Evolutionary conservation across 2,797 vertebrate species (phyloP).

Genomic region (Thripadectes ignobilis): DNA sequence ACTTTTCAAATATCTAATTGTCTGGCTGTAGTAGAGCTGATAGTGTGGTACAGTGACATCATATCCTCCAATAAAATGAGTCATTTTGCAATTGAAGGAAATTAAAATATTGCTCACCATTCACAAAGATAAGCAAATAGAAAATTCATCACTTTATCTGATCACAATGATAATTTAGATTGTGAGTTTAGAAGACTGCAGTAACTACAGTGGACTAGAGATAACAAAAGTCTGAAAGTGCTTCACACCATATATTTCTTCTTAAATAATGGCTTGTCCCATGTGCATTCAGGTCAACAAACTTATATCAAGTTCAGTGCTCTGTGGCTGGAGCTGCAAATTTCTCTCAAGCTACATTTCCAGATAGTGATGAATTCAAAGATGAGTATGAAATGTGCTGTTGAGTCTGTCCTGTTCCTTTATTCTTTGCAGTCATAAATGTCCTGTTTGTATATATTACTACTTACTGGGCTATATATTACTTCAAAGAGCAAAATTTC

Average conservation of each 20-base stretch:
- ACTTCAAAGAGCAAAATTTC: neutral
- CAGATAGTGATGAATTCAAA: neutral
- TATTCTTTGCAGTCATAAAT: neutral
- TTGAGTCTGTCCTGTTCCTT: neutral
- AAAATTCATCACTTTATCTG: neutral
- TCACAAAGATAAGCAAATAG: neutral
- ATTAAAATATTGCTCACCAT: neutral
- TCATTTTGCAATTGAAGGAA: neutral
- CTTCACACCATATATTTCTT: neutral
- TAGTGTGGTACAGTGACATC: neutral
- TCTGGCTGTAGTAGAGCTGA: neutral
- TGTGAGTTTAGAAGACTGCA: neutral
- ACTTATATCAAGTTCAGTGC: neutral
- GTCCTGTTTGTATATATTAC: neutral
- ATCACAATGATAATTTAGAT: neutral
- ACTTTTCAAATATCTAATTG: neutral
- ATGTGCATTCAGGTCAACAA: neutral
- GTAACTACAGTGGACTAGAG: neutral
- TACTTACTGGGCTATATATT: neutral
- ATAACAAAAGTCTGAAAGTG: neutral
- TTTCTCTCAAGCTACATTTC: neutral
- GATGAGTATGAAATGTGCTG: neutral
- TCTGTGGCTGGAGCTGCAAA: neutral
- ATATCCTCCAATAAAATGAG: neutral
- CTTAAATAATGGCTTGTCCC: neutral